These are phyloP conservation scores for Platycnemis pennipes DNA, from an alignment of 2,888 invertebrate species.

Conservation along the genomic window DNA sequence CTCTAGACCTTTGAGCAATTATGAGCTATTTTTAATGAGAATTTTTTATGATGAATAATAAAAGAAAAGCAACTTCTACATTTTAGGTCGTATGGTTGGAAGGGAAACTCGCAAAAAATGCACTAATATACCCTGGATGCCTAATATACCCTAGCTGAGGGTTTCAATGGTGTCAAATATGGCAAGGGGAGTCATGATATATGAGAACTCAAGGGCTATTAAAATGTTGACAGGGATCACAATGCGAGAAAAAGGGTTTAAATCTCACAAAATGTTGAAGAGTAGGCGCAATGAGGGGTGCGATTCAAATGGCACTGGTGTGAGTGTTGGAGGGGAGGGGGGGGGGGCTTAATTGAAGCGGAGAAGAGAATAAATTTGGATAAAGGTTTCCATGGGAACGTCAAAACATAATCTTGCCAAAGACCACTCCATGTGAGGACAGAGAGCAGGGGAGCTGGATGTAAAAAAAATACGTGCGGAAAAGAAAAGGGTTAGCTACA, in stretches of 20 bases:
- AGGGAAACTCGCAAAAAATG: too few species aligned
- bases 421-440: not conserved
- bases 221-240: not conserved
- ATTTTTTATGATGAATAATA: too few species aligned
- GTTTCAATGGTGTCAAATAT: not conserved
- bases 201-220: not conserved
- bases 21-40: too few species aligned
- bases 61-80: too few species aligned
- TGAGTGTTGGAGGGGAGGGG: not conserved
- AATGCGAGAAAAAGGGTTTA: not conserved
- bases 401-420: not conserved
- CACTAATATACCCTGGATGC: too few species aligned
- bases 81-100: too few species aligned
- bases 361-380: not conserved
- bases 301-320: not conserved
- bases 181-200: not conserved
- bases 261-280: not conserved
- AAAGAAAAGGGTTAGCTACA: not conserved
- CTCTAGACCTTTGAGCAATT: too few species aligned
- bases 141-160: not conserved
- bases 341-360: not conserved
- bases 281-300: not conserved
- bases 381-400: not conserved
- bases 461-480: not conserved
- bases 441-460: too few species aligned